Evolutionary conservation across 2,113 vertebrate genomes (phyloP).

Genomic region (Cyprinodon tularosa): DNA sequence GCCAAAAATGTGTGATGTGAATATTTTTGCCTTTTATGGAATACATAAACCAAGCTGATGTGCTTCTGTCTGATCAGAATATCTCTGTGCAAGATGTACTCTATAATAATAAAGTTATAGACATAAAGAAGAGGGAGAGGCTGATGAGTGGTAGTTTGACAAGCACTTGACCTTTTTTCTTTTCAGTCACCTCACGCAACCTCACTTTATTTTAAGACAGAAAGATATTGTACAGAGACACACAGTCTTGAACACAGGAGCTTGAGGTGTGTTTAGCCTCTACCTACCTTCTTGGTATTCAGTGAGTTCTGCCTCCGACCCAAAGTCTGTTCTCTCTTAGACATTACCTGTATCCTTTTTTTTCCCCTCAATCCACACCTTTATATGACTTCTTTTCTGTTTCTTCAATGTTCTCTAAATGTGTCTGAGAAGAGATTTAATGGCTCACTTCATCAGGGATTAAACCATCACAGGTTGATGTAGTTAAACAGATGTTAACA

Average conservation of each 20-base stretch:
- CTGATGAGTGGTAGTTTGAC: background rate
- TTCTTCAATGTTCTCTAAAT: background rate
- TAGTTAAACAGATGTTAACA: slow-evolving; percentile 24
- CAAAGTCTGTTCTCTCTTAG: slow-evolving; percentile 29
- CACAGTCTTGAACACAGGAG: slow-evolving; percentile 30
- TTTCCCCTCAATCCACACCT: background rate
- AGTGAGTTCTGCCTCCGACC: slow-evolving; percentile 43
- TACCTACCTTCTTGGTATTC: slow-evolving; percentile 72
- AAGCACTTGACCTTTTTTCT: background rate
- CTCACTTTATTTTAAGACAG: background rate
- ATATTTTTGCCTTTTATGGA: background rate
- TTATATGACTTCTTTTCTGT: background rate
- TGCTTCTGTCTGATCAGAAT: too few species aligned
- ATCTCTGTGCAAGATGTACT: too few species aligned
- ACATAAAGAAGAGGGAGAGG: background rate
- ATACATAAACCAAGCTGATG: too few species aligned
- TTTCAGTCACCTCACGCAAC: background rate
- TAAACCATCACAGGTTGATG: slow-evolving; percentile 35
- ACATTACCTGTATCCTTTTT: slow-evolving; percentile 18
- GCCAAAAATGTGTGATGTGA: background rate
- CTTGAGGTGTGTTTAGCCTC: slow-evolving; percentile 65
- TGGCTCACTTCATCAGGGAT: background rate
- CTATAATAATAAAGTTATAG: background rate
- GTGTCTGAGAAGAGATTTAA: background rate
- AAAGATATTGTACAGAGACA: background rate